phyloP scores from a whole-genome alignment of 2,888 invertebrate species.

The Laothoe populi region DNA sequence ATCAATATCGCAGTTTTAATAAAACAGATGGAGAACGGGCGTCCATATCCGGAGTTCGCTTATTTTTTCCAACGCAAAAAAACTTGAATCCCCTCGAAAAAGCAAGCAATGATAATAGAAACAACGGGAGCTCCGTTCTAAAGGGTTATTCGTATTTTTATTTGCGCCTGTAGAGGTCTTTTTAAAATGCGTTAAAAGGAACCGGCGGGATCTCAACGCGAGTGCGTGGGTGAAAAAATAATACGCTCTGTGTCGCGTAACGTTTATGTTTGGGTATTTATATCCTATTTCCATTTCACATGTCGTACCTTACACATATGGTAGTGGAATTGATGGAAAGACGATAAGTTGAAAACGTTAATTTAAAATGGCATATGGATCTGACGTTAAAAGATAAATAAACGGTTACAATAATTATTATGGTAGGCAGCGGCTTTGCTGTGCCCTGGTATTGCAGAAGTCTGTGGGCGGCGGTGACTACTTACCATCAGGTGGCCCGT shows the following conservation, averaged over 20 bases:
- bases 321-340: constrained; percentile 12
- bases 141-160: constrained; percentile 79
- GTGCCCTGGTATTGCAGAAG: no score
- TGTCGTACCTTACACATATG: constrained; percentile 35
- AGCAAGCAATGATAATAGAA: constrained; percentile 79
- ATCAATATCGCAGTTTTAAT: constrained; percentile 82
- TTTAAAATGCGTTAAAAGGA: constrained; percentile 73
- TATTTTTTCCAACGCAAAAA: constrained; percentile 69
- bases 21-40: constrained; percentile 77
- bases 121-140: constrained; percentile 70
- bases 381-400: neutral
- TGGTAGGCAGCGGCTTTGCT: no score
- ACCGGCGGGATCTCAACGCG: constrained; percentile 50
- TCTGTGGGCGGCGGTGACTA: no score
- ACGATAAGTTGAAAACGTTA: constrained; percentile 4
- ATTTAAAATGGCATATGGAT: constrained; percentile 11
- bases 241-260: constrained; percentile 50
- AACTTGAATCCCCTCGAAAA: constrained; percentile 66
- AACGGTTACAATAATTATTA: no score
- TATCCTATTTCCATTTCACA: constrained; percentile 44
- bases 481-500: no score
- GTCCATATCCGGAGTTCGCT: constrained; percentile 74
- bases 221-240: constrained; percentile 64
- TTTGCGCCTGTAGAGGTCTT: constrained; percentile 65
- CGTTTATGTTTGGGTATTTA: constrained; percentile 46